These are phyloP conservation scores for Lumbricus terrestris DNA, from an alignment of 2,888 invertebrate genomes.

Conservation along the genomic window DNA sequence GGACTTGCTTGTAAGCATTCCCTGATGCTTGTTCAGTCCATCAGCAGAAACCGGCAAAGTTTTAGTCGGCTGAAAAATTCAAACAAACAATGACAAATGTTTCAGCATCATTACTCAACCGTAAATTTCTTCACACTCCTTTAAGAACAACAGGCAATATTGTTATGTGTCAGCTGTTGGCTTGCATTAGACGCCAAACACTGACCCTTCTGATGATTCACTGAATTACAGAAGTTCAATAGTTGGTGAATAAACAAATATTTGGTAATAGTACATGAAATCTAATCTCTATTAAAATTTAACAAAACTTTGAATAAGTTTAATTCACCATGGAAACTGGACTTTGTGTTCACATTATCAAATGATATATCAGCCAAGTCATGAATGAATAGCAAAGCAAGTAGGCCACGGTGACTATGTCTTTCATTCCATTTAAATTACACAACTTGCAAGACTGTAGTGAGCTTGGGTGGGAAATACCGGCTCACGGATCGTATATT, in stretches of 20 bases:
- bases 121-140: neutral
- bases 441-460: too few species aligned
- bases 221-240: neutral
- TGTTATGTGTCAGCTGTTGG: neutral
- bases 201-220: neutral
- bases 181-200: neutral
- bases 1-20: conserved; percentile 6
- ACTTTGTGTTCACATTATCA: too few species aligned
- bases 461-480: too few species aligned
- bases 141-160: neutral
- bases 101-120: neutral
- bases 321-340: too few species aligned
- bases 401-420: too few species aligned
- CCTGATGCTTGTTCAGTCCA: neutral
- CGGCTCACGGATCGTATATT: too few species aligned
- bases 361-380: too few species aligned
- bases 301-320: too few species aligned
- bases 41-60: neutral
- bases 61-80: neutral
- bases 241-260: neutral
- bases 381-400: too few species aligned
- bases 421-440: too few species aligned
- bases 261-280: neutral
- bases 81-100: neutral
- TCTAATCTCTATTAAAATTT: too few species aligned